These are phyloP conservation scores for Lamellibrachia satsuma DNA, from an alignment of 2,888 invertebrate species.

Conservation along the genomic window DNA sequence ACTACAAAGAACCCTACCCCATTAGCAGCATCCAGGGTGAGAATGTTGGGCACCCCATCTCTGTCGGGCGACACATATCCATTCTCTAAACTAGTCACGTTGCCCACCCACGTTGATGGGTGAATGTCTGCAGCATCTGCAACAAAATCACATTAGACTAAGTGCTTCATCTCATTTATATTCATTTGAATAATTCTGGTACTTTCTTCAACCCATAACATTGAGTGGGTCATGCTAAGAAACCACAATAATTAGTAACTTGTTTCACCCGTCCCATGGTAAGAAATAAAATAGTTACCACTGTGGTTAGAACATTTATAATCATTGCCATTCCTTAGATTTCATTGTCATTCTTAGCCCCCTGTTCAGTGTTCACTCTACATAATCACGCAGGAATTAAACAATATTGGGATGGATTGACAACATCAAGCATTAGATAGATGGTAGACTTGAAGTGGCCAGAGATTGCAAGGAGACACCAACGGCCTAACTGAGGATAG, in stretches of 20 bases:
- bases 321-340: no score
- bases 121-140: not conserved
- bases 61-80: not conserved
- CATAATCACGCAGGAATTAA: no score
- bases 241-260: not conserved
- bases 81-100: conserved; percentile 12
- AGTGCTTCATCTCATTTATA: not conserved
- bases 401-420: no score
- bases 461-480: no score
- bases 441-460: no score
- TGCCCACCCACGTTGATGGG: not conserved
- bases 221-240: not conserved
- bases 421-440: no score
- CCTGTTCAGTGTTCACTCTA: no score
- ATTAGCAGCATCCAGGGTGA: not conserved
- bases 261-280: no score
- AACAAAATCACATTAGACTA: not conserved
- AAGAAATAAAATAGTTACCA: no score
- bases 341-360: no score
- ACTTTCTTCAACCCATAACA: not conserved
- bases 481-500: no score
- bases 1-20: not conserved
- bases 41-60: conserved; percentile 4
- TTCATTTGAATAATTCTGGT: not conserved
- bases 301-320: no score